Percentiles rank a stretch among this genome's conserved stretches.
Conservation (phyloP, 2,797 vertebrate genomes). For the Nyctalus aviator region DNA sequence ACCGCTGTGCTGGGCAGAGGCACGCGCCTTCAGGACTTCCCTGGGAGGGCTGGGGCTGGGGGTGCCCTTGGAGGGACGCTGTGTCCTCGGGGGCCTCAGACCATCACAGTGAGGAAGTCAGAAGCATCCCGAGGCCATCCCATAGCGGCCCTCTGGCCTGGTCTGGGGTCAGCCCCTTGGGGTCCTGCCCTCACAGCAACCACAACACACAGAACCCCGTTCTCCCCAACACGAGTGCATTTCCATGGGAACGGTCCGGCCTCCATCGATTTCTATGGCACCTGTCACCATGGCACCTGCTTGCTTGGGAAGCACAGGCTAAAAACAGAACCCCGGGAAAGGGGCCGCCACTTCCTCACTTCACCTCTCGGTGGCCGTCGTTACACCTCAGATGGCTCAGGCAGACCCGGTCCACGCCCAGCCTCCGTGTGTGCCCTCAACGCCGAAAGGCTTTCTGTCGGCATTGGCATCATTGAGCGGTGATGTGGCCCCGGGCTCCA, state of each 20-base stretch:
- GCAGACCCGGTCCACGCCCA: rapidly evolving
- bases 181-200: background rate
- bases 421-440: background rate
- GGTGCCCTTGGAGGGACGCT: background rate
- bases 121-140: background rate
- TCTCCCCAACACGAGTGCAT: background rate
- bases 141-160: background rate
- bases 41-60: background rate
- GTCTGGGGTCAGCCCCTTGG: background rate
- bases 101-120: background rate
- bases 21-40: background rate
- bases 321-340: slow-evolving; percentile 67
- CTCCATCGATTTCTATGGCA: slow-evolving; percentile 76
- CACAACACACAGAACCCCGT: background rate
- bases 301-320: slow-evolving; percentile 76
- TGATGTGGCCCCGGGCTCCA: background rate
- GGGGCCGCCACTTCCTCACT: background rate
- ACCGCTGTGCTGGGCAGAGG: background rate
- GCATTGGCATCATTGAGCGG: background rate
- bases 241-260: slow-evolving; percentile 72
- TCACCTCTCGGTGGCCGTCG: background rate
- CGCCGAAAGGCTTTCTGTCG: background rate
- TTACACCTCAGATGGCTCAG: background rate
- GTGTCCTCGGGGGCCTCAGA: background rate
- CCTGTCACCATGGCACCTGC: slow-evolving; percentile 79